These are phyloP conservation scores for Tonatia bakeri DNA, from an alignment of 2,113 vertebrate genomes.

Conservation along the genomic window DNA sequence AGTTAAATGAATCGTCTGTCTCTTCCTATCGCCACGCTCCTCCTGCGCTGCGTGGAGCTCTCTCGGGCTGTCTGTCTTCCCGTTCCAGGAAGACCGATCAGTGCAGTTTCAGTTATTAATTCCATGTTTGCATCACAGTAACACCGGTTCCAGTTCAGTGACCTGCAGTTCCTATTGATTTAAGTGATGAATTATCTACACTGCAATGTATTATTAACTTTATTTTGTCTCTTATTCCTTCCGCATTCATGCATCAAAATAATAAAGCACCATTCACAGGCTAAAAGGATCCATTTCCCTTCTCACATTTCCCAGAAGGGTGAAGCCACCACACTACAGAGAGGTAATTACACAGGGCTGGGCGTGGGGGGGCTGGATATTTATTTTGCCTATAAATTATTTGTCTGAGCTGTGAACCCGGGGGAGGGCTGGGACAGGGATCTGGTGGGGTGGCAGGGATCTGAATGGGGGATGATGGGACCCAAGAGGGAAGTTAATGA, in stretches of 20 bases:
- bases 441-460: background rate
- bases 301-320: conserved; percentile 56
- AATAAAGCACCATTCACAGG: conserved; percentile 60
- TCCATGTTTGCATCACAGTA: conserved; percentile 69
- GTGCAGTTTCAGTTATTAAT: conserved; percentile 75
- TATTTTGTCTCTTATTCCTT: conserved; percentile 74
- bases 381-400: conserved; percentile 57
- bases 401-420: conserved; percentile 1
- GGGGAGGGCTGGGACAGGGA: background rate
- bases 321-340: conserved; percentile 13
- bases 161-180: conserved; percentile 75
- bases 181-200: conserved; percentile 74
- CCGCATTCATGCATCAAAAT: conserved; percentile 74
- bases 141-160: conserved; percentile 76
- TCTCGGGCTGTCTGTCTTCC: conserved; percentile 73
- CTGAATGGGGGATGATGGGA: background rate
- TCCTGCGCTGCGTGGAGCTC: conserved; percentile 49
- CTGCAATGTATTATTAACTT: conserved; percentile 77
- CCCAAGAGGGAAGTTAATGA: background rate
- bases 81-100: conserved; percentile 66
- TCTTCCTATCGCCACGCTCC: conserved; percentile 53
- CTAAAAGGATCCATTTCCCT: conserved; percentile 52
- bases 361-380: conserved; percentile 25
- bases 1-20: conserved; percentile 74
- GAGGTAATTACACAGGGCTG: conserved; percentile 45